Evolutionary conservation across 92 coral and sea anemone species (phyloP), one percentile per base, ranked within the genome.

Genomic region (Heliopora coerulea): DNA sequence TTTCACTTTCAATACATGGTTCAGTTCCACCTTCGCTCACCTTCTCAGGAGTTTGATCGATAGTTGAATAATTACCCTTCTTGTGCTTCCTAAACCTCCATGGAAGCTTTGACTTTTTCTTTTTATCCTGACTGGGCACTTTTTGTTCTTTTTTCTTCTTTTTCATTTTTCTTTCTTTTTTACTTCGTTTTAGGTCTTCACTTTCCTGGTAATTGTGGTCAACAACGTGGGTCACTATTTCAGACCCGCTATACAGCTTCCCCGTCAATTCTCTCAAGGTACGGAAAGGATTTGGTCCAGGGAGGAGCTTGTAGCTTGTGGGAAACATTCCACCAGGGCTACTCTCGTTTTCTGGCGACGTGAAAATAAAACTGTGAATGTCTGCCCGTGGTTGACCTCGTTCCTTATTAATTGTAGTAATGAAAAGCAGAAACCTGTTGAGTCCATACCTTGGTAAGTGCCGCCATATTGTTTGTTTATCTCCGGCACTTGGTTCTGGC

Each of bases 401-500:
- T 19, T 35, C 20, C 19, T 35, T 40, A 17, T 42, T 32, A 20
- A 76, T 62, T 20, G 67, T 76, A 23, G 81, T 73, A 44, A 76
- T 76, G 31, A 76, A 41, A 15, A 76, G 81, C 29, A 76, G 69
- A 56, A 76, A 76, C 26, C 62, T 40, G 12, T 76, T 17, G 14
- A 75, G 32, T 29, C 29, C 56, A 46, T 33, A 49, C 20, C 27
- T 35, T 3, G 81, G 81, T 61, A 76, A 12, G 49, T 76, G 44
- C 35, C 69, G 26, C 81, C 81, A 76, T 2, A 76, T 68, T 29
- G 81, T 76, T 5, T 20, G 40, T 29, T 23, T 41, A 62, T 76
- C 81, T n/a, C 81, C 81, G 28, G 24, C 40, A 20, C 81, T 76
- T 2, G 81, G 81, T 62, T 25, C 54, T 1, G 33, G 26, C 24